Percentiles rank a stretch among this genome's conserved stretches.
phyloP scores from a whole-genome alignment of 2,888 invertebrate species.

The Spilarctia lutea region DNA sequence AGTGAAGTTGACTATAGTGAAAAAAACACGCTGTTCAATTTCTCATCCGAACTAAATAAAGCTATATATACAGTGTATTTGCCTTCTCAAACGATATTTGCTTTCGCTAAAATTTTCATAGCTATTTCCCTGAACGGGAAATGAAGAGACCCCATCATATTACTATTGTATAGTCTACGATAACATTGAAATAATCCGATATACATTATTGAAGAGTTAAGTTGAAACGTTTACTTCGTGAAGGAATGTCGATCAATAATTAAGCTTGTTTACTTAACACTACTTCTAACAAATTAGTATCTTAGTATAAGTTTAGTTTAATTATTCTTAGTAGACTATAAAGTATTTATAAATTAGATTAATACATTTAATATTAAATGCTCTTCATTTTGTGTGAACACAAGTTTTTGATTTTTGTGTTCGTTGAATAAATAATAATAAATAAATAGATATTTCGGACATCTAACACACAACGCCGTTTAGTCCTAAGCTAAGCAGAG shows the following conservation, averaged over 20 bases:
- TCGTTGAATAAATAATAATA: no score
- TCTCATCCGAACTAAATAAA: slow-evolving; percentile 18
- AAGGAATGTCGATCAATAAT: neutral
- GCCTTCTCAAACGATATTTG: slow-evolving; percentile 17
- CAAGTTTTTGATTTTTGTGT: no score
- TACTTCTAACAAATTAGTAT: neutral
- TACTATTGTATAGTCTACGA: slow-evolving; percentile 9
- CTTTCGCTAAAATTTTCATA: slow-evolving; percentile 18
- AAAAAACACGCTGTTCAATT: slow-evolving; percentile 16
- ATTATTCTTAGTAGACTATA: neutral
- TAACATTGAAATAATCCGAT: slow-evolving; percentile 15
- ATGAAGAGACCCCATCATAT: slow-evolving; percentile 13
- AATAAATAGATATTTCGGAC: no score
- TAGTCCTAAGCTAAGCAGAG: no score
- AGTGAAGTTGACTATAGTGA: slow-evolving; percentile 6
- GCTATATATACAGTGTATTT: slow-evolving; percentile 17
- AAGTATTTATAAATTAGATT: neutral
- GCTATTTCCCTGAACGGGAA: slow-evolving; percentile 6
- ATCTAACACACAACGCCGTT: no score
- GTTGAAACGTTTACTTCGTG: neutral
- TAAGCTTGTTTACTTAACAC: neutral
- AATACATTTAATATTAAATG: no score
- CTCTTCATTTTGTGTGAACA: no score
- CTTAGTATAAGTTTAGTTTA: neutral
- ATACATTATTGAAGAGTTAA: slow-evolving; percentile 12